These are phyloP conservation scores for Stigmatopora nigra DNA, from an alignment of 2,113 vertebrate species.

Conservation along the genomic window DNA sequence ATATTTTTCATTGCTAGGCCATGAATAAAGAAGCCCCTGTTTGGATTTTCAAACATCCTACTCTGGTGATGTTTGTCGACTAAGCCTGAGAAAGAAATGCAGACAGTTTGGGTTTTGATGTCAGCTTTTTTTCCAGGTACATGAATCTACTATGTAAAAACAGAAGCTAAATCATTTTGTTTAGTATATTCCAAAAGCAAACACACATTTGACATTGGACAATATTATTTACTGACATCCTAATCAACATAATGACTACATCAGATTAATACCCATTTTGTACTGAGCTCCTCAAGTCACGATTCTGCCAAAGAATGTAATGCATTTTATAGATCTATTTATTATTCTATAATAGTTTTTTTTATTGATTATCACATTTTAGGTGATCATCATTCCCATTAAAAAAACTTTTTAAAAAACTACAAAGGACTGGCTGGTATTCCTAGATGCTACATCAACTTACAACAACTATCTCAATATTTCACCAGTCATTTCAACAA, in stretches of 20 bases:
- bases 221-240: background rate
- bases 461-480: background rate
- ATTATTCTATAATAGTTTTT: too few relatives aligned
- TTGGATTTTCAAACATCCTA: conserved; percentile 19
- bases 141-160: conserved; percentile 11
- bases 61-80: conserved; percentile 10
- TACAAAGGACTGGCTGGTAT: background rate
- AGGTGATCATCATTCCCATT: background rate
- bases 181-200: conserved; percentile 36
- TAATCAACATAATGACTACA: background rate
- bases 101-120: conserved; percentile 45
- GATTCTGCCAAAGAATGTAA: background rate
- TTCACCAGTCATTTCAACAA: background rate
- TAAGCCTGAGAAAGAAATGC: conserved; percentile 40
- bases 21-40: conserved; percentile 46
- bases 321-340: too few relatives aligned
- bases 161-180: conserved; percentile 34
- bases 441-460: background rate
- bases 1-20: conserved; percentile 64
- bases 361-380: background rate
- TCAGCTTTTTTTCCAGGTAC: conserved; percentile 24
- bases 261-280: background rate
- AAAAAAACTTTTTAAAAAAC: too few relatives aligned
- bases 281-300: background rate
- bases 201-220: background rate